Conservation (phyloP, 1,140 invertebrate species). For the Drosophila elegans region DNA sequence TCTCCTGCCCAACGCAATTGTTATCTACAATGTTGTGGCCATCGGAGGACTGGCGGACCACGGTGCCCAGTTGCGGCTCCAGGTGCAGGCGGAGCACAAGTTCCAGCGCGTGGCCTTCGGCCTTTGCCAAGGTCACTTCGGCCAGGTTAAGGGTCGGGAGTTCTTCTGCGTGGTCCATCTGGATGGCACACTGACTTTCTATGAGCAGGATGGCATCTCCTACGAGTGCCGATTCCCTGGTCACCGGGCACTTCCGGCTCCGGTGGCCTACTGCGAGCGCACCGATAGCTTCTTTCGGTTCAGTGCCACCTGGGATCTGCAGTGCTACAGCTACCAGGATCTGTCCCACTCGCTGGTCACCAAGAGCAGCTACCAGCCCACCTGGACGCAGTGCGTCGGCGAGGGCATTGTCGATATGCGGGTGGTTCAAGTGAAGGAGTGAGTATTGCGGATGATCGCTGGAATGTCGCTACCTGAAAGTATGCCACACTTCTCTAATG, state of each 20-base stretch:
- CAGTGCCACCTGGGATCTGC: slow-evolving; percentile 88
- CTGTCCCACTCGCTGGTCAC: slow-evolving; percentile 72
- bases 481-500: neutral
- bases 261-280: slow-evolving; percentile 88
- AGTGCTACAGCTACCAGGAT: slow-evolving; percentile 86
- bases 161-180: slow-evolving; percentile 92
- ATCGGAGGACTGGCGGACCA: slow-evolving; percentile 75
- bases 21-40: slow-evolving; percentile 73
- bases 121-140: slow-evolving; percentile 91
- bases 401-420: slow-evolving; percentile 77
- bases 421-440: slow-evolving; percentile 74
- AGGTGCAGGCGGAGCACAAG: slow-evolving; percentile 87
- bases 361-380: slow-evolving; percentile 70
- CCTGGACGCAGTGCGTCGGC: slow-evolving; percentile 79
- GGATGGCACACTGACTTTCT: slow-evolving; percentile 91
- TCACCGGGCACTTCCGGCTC: slow-evolving; percentile 90
- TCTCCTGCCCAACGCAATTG: slow-evolving; percentile 69
- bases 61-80: slow-evolving; percentile 81
- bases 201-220: slow-evolving; percentile 88
- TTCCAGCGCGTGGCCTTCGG: slow-evolving; percentile 87
- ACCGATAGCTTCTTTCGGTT: slow-evolving; percentile 91
- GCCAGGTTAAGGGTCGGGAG: slow-evolving; percentile 89
- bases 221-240: slow-evolving; percentile 80
- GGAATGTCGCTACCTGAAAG: neutral
- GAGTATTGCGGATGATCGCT: slow-evolving; percentile 15